These are phyloP conservation scores for Clupea harengus DNA, from an alignment of 2,113 vertebrate species.

Conservation along the genomic window DNA sequence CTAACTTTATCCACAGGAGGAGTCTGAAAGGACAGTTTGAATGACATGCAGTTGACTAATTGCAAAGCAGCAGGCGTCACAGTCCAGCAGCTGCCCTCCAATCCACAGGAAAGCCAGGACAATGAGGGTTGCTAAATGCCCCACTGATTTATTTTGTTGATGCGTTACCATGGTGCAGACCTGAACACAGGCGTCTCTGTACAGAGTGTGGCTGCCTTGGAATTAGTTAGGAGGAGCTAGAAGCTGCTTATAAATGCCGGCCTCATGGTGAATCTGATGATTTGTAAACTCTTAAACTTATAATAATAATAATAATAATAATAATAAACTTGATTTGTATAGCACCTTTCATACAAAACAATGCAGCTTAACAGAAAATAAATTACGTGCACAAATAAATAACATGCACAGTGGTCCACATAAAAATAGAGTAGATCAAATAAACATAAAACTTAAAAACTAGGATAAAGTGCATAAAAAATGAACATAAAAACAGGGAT, in stretches of 20 bases:
- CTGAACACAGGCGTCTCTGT: neutral
- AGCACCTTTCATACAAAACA: too few species aligned
- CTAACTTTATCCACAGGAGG: conserved; percentile 35
- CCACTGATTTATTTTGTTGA: conserved; percentile 63
- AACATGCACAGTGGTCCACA: too few species aligned
- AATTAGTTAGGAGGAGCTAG: neutral
- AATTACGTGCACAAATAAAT: too few species aligned
- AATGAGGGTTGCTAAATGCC: conserved; percentile 23
- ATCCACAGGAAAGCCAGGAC: conserved; percentile 26
- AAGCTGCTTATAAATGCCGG: neutral
- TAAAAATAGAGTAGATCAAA: too few species aligned
- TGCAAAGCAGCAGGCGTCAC: conserved; percentile 22
- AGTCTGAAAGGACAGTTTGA: conserved; percentile 28
- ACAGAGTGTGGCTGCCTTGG: neutral
- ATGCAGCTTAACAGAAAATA: too few species aligned
- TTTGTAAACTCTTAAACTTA: too few species aligned
- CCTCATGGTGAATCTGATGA: too few species aligned
- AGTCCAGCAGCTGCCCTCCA: conserved; percentile 41
- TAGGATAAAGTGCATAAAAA: too few species aligned
- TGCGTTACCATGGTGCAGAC: conserved; percentile 59
- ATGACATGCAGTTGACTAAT: conserved; percentile 40
- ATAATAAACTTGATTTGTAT: too few species aligned
- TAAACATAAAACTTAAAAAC: too few species aligned
- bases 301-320: too few species aligned
- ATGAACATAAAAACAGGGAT: too few species aligned